These are phyloP conservation scores for Bujurquina vittata DNA, from an alignment of 2,113 vertebrate genomes.

Conservation along the genomic window DNA sequence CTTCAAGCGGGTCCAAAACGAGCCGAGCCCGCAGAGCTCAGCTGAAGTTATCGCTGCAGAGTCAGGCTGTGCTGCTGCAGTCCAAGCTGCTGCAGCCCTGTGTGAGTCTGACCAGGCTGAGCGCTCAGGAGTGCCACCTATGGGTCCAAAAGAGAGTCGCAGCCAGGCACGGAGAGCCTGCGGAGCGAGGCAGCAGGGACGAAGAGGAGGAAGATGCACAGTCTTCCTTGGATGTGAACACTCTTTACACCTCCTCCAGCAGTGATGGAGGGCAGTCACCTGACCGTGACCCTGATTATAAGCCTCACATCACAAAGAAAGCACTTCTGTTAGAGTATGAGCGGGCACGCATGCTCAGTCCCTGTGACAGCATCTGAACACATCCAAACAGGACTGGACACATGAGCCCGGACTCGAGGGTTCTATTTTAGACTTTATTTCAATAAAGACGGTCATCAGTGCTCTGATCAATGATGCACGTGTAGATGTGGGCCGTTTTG, in stretches of 20 bases:
- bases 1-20: fast-evolving
- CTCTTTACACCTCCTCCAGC: conserved; percentile 56
- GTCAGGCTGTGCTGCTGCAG: conserved; percentile 55
- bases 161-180: not conserved
- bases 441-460: too few relatives aligned
- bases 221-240: conserved; percentile 61
- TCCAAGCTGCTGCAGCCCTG: conserved; percentile 61
- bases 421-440: too few relatives aligned
- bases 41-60: conserved; percentile 38
- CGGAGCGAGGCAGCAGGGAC: not conserved
- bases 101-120: conserved; percentile 67
- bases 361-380: not conserved
- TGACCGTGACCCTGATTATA: conserved; percentile 53
- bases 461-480: too few relatives aligned
- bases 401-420: too few relatives aligned
- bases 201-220: not conserved
- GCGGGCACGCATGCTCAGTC: not conserved
- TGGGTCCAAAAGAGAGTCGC: not conserved
- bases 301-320: conserved; percentile 32
- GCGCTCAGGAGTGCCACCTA: not conserved
- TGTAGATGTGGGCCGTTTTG: too few relatives aligned
- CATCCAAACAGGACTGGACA: too few relatives aligned
- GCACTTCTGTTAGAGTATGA: conserved; percentile 25
- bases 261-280: conserved; percentile 22
- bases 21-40: not conserved